A percentile compares a stretch with the other conserved stretches of the same genome.
phyloP scores from a whole-genome alignment of 2,888 invertebrate species.

The Drosophila recens region DNA sequence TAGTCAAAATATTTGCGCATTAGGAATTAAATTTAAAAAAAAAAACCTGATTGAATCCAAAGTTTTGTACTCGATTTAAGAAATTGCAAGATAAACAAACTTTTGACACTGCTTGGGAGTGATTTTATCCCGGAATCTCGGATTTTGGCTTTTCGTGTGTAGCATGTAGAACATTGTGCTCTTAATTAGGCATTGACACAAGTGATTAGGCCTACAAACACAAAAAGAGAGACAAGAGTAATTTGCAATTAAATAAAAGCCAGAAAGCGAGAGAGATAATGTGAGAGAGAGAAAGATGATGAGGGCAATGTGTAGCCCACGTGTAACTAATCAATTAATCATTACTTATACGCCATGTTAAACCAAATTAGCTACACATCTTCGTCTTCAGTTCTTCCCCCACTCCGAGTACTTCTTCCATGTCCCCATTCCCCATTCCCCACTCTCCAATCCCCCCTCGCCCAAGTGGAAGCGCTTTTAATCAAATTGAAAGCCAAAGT shows the following conservation, averaged over 20 bases:
- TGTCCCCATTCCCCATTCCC: neutral
- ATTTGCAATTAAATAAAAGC: conserved; percentile 36
- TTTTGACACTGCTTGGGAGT: no score
- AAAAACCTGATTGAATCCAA: no score
- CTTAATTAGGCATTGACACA: conserved; percentile 25
- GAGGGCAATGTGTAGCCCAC: conserved; percentile 32
- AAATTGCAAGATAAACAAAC: no score
- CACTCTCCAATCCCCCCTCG: neutral
- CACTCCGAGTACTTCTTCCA: neutral
- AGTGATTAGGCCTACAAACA: conserved; percentile 24
- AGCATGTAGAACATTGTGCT: conserved; percentile 15
- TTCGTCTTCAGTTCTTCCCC: neutral
- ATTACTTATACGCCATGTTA: conserved; percentile 46
- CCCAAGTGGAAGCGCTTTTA: conserved; percentile 3
- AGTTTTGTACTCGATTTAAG: no score
- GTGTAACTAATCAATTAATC: conserved; percentile 63
- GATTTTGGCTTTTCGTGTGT: neutral
- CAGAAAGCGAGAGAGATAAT: neutral
- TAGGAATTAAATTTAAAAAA: no score
- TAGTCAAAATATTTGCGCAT: no score
- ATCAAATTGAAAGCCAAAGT: conserved; percentile 32
- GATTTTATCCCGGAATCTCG: no score
- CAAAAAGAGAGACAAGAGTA: conserved; percentile 9
- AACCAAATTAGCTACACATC: conserved; percentile 44
- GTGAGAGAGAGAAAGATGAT: neutral